Evolutionary conservation across 2,797 vertebrate species (phyloP).

Genomic region (Rhinophrynus dorsalis): DNA sequence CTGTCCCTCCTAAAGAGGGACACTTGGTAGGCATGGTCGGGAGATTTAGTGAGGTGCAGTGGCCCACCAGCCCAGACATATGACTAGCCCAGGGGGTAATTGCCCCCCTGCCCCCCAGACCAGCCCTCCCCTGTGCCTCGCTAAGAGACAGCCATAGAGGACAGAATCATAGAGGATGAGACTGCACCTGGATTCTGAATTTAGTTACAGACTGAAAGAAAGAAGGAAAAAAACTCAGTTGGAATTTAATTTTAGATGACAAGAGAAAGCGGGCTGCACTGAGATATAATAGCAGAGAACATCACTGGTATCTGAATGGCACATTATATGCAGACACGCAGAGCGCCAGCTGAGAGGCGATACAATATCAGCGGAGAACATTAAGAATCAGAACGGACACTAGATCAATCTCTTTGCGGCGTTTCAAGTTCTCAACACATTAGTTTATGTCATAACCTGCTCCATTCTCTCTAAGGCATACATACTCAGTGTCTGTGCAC

Average conservation of each 20-base stretch:
- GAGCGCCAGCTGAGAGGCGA: neutral
- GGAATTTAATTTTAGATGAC: neutral
- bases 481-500: neutral
- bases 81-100: too few species aligned
- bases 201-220: neutral
- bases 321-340: neutral
- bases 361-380: neutral
- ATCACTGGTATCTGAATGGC: neutral
- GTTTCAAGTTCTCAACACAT: neutral
- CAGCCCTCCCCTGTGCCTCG: too few species aligned
- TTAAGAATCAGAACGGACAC: neutral
- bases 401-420: neutral
- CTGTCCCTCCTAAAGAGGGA: too few species aligned
- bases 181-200: too few species aligned
- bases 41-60: too few species aligned
- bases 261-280: neutral
- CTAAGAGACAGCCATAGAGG: too few species aligned
- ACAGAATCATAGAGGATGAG: too few species aligned
- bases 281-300: neutral
- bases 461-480: neutral
- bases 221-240: neutral
- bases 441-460: neutral
- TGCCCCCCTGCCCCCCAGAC: too few species aligned
- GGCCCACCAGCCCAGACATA: too few species aligned
- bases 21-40: too few species aligned